These are phyloP conservation scores for Chaetura pelagica DNA, from an alignment of 2,113 vertebrate genomes.

Conservation along the genomic window DNA sequence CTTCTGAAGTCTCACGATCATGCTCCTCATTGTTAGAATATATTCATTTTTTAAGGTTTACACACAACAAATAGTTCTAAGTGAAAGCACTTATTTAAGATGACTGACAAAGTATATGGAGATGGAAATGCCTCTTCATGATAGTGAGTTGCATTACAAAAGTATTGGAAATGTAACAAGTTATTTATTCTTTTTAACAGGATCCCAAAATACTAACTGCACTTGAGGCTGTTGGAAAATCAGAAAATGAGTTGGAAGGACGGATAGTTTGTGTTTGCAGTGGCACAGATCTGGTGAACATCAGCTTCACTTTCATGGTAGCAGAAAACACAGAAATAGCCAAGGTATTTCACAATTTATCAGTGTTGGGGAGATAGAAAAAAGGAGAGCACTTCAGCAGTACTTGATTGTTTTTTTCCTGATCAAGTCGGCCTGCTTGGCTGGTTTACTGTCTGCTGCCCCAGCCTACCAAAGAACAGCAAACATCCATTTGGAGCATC, in stretches of 20 bases:
- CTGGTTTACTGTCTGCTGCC: background rate
- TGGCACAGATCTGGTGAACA: conserved; percentile 95
- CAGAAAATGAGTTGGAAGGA: conserved; percentile 92
- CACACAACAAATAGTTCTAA: background rate
- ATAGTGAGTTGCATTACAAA: background rate
- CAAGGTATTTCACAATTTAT: conserved; percentile 82
- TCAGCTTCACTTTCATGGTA: conserved; percentile 96
- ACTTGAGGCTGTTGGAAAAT: conserved; percentile 90
- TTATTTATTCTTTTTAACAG: conserved; percentile 72
- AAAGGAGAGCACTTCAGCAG: background rate
- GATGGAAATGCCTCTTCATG: background rate
- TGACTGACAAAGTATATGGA: background rate
- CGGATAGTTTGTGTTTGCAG: conserved; percentile 95
- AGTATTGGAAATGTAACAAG: background rate
- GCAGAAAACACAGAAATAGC: conserved; percentile 90
- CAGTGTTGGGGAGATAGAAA: background rate
- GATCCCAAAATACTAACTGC: conserved; percentile 94
- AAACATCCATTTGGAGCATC: background rate
- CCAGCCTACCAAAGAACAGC: background rate
- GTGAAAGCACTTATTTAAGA: background rate
- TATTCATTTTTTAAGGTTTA: background rate
- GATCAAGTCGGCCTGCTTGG: background rate
- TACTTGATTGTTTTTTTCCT: background rate
- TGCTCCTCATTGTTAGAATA: background rate
- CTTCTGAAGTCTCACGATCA: background rate